Evolutionary conservation across 2,113 vertebrate genomes (phyloP).

Genomic region (Euleptes europaea): DNA sequence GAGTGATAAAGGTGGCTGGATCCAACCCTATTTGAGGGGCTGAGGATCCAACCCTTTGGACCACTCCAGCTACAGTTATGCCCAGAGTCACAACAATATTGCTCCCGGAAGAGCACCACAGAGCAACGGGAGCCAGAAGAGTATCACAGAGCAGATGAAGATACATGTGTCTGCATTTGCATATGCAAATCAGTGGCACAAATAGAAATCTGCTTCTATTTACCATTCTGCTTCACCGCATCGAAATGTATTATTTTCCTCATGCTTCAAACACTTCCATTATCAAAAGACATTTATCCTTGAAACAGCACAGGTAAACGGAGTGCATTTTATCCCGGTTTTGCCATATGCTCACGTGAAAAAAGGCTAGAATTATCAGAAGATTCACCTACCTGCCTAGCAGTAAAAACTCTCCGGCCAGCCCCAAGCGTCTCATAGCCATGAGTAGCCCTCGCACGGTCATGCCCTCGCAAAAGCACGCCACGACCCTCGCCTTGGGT

Average conservation of each 20-base stretch:
- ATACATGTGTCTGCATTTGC: not conserved
- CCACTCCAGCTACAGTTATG: too few relatives aligned
- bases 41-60: too few relatives aligned
- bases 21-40: too few relatives aligned
- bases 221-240: too few relatives aligned
- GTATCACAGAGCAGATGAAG: not conserved
- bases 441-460: slow-evolving; percentile 95
- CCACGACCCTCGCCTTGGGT: slow-evolving; percentile 95
- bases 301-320: not conserved
- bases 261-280: not conserved
- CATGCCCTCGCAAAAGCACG: slow-evolving; percentile 99
- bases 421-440: slow-evolving; percentile 93
- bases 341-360: rapidly evolving
- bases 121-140: not conserved
- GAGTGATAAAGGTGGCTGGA: too few relatives aligned
- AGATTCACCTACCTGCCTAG: slow-evolving; percentile 91
- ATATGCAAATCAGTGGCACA: too few relatives aligned
- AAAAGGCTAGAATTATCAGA: rapidly evolving
- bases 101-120: too few relatives aligned
- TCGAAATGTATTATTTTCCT: too few relatives aligned
- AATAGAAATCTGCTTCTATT: not conserved
- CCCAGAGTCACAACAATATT: too few relatives aligned
- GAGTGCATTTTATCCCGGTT: rapidly evolving
- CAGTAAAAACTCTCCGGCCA: slow-evolving; percentile 91
- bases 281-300: too few relatives aligned